Evolutionary conservation across 1,140 invertebrate genomes (phyloP).

Genomic region (Drosophila ficusphila): DNA sequence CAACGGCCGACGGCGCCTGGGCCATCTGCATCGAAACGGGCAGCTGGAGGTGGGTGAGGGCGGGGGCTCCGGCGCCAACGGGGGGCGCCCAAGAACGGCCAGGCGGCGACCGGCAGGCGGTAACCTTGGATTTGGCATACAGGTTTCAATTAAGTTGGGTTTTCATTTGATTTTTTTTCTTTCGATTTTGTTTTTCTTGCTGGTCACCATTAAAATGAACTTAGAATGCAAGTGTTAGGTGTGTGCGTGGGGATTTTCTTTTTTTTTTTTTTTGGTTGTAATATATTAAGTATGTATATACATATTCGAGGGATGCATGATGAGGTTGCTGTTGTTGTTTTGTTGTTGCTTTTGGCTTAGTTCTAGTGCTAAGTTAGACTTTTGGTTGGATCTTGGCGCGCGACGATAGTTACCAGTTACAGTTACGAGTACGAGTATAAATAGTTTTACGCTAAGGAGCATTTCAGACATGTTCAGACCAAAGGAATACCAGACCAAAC

Average conservation of each 20-base stretch:
- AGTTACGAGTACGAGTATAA: slow-evolving; percentile 62
- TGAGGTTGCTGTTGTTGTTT: slow-evolving; percentile 45
- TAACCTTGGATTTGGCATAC: slow-evolving; percentile 84
- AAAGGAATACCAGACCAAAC: slow-evolving; percentile 72
- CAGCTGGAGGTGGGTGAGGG: slow-evolving; percentile 85
- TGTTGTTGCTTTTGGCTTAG: slow-evolving; percentile 46
- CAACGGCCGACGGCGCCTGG: slow-evolving; percentile 84
- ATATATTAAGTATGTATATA: slow-evolving; percentile 54
- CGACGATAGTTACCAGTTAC: slow-evolving; percentile 54
- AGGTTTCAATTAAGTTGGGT: slow-evolving; percentile 21
- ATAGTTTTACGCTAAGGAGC: slow-evolving; percentile 73
- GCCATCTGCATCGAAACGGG: slow-evolving; percentile 48
- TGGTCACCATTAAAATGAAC: slow-evolving; percentile 22
- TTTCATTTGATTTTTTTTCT: slow-evolving; percentile 6
- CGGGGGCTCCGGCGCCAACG: slow-evolving; percentile 84
- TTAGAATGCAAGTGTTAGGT: slow-evolving; percentile 28
- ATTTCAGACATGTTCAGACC: slow-evolving; percentile 79
- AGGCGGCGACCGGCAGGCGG: slow-evolving; percentile 85
- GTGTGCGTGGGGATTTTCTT: slow-evolving; percentile 15
- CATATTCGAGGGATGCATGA: slow-evolving; percentile 67
- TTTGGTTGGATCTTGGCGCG: slow-evolving; percentile 50
- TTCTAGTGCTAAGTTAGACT: slow-evolving; percentile 71
- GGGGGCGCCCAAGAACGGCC: slow-evolving; percentile 84
- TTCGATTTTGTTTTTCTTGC: background rate
- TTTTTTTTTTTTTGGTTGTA: slow-evolving; percentile 3